A percentile compares a stretch with the other conserved stretches of the same genome.
phyloP scores from a whole-genome alignment of 2,888 invertebrate species.

The Megastigmus dorsalis region DNA sequence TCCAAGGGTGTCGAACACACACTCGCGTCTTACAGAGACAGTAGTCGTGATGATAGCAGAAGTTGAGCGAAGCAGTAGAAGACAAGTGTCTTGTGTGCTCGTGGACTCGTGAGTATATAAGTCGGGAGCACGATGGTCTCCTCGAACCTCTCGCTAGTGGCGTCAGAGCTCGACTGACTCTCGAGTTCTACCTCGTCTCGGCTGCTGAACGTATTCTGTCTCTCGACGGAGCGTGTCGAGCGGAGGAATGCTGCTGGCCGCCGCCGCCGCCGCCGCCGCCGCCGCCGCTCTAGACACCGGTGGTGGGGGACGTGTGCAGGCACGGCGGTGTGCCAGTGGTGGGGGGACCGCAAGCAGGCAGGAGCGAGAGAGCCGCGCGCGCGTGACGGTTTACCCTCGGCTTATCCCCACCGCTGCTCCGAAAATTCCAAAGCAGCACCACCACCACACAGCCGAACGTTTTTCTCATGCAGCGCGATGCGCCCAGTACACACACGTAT shows the following conservation, averaged over 20 bases:
- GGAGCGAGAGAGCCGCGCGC: slow-evolving; percentile 58
- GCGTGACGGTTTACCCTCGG: slow-evolving; percentile 71
- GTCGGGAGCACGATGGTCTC: slow-evolving; percentile 6
- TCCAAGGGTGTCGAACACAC: background rate
- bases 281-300: slow-evolving; percentile 52
- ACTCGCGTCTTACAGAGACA: slow-evolving; percentile 21
- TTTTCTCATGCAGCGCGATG: background rate
- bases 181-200: slow-evolving; percentile 39
- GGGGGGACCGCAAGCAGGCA: background rate
- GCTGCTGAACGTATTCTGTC: slow-evolving; percentile 39
- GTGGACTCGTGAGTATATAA: no score
- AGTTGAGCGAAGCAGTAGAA: no score
- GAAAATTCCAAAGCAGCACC: slow-evolving; percentile 69
- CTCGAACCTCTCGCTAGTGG: slow-evolving; percentile 65
- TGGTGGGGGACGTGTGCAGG: background rate
- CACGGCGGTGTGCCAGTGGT: background rate
- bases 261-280: slow-evolving; percentile 55
- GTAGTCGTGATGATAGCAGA: no score
- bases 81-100: background rate
- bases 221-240: slow-evolving; percentile 67
- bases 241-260: slow-evolving; percentile 67
- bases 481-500: no score
- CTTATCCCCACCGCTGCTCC: slow-evolving; percentile 62
- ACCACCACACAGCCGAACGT: background rate
- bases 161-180: slow-evolving; percentile 71